A percentile compares a stretch with the other conserved stretches of the same genome.
These are phyloP conservation scores for Drosophila infuscata DNA, from an alignment of 2,888 invertebrate species.

Conservation along the genomic window DNA sequence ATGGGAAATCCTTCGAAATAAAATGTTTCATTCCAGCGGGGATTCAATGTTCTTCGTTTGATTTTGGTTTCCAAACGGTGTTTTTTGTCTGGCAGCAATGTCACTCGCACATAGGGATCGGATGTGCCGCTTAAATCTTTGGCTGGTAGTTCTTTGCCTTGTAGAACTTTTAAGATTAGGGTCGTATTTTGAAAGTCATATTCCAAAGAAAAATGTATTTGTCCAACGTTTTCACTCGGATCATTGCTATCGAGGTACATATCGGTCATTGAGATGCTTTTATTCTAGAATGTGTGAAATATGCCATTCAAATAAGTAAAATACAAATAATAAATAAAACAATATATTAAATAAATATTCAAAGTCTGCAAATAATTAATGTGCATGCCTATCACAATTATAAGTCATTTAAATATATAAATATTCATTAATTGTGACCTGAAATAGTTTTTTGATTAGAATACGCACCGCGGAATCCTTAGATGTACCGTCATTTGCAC, in stretches of 20 bases:
- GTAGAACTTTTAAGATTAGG: conserved; percentile 94
- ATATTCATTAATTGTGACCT: background rate
- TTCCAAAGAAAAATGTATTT: conserved; percentile 96
- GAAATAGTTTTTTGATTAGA: background rate
- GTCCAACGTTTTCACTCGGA: conserved; percentile 96
- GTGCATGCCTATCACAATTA: background rate
- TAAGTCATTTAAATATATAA: background rate
- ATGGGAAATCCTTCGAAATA: conserved; percentile 98
- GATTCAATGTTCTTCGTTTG: conserved; percentile 95
- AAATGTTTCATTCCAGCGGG: conserved; percentile 97
- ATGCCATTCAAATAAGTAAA: background rate
- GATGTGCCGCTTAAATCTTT: conserved; percentile 97
- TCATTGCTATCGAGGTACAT: conserved; percentile 98
- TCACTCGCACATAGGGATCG: conserved; percentile 96
- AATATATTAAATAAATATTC: background rate
- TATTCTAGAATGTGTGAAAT: conserved; percentile 88
- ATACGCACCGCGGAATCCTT: conserved; percentile 66
- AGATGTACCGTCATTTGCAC: conserved; percentile 51
- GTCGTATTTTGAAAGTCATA: conserved; percentile 97
- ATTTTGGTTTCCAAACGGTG: conserved; percentile 97
- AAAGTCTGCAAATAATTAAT: background rate
- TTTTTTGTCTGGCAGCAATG: conserved; percentile 95
- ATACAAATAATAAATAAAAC: background rate
- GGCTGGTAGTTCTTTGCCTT: conserved; percentile 97
- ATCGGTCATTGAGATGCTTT: conserved; percentile 95